Percentiles rank a stretch among this genome's conserved stretches.
Evolutionary conservation across 1,140 invertebrate species (phyloP).

Genomic region (Drosophila obscura): DNA sequence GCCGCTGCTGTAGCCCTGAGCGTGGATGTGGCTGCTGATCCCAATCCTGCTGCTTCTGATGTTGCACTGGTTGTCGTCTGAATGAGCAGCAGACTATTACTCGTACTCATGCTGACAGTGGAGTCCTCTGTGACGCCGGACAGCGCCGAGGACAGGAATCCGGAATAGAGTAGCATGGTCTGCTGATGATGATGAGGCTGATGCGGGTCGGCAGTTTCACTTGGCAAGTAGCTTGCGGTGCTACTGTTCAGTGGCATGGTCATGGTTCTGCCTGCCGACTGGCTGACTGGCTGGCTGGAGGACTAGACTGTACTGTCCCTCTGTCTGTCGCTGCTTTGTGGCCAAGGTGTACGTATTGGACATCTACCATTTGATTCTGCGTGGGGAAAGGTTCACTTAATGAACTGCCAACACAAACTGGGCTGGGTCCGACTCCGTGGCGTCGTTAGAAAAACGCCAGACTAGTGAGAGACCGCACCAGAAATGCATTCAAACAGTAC

Average conservation of each 20-base stretch:
- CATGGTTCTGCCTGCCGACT: too few species aligned
- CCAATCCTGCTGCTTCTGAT: neutral
- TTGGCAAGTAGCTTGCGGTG: too few species aligned
- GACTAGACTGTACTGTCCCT: too few species aligned
- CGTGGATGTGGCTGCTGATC: neutral
- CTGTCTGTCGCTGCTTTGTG: too few species aligned
- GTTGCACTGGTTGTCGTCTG: slow-evolving; percentile 14
- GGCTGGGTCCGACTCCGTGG: slow-evolving; percentile 28
- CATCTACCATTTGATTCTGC: slow-evolving; percentile 46
- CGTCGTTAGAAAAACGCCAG: slow-evolving; percentile 38
- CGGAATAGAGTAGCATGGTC: slow-evolving; percentile 15
- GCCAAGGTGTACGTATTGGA: slow-evolving; percentile 11
- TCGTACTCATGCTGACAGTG: slow-evolving; percentile 1
- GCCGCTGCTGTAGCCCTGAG: neutral
- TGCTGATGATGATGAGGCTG: slow-evolving; percentile 1
- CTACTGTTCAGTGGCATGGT: too few species aligned
- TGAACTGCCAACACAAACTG: slow-evolving; percentile 38
- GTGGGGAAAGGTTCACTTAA: slow-evolving; percentile 28
- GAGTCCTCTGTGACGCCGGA: slow-evolving; percentile 4
- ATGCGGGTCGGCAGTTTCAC: slow-evolving; percentile 3
- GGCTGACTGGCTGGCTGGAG: too few species aligned
- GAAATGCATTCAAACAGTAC: slow-evolving; percentile 46
- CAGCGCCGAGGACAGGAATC: slow-evolving; percentile 30
- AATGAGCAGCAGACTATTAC: slow-evolving; percentile 17
- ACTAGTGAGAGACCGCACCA: slow-evolving; percentile 10